Evolutionary conservation across 2,113 vertebrate genomes (phyloP).

Genomic region (Carassius gibelio): DNA sequence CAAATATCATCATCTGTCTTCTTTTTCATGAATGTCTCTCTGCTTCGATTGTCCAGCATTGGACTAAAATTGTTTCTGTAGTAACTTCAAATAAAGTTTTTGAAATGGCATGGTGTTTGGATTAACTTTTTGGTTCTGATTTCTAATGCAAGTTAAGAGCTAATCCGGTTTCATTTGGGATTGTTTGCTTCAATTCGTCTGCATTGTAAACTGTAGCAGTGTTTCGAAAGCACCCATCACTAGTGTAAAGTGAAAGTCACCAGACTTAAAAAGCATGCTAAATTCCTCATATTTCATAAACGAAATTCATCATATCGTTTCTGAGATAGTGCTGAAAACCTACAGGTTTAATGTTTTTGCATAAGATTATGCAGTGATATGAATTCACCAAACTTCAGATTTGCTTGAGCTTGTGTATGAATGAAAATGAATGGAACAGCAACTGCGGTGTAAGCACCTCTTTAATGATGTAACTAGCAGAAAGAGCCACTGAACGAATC

Average conservation of each 20-base stretch:
- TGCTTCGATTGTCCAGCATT: conserved; percentile 47
- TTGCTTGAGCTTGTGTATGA: not conserved
- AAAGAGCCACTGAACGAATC: not conserved
- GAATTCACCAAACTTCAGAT: not conserved
- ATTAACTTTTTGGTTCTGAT: not conserved
- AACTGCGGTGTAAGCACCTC: not conserved
- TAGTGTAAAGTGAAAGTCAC: too few relatives aligned
- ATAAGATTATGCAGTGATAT: not conserved
- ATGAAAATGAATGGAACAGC: not conserved
- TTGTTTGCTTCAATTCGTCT: too few relatives aligned
- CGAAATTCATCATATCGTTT: too few relatives aligned
- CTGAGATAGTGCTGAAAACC: too few relatives aligned
- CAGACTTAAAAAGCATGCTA: too few relatives aligned
- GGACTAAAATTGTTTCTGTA: conserved; percentile 61
- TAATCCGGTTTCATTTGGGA: not conserved
- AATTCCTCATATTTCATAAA: too few relatives aligned
- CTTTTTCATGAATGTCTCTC: conserved; percentile 50
- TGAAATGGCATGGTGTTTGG: conserved; percentile 48
- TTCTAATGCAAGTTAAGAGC: not conserved
- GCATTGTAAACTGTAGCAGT: too few relatives aligned
- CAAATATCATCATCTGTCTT: conserved; percentile 6
- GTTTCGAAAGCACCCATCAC: too few relatives aligned
- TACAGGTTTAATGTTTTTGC: too few relatives aligned
- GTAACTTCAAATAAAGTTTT: conserved; percentile 72
- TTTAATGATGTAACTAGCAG: not conserved